Evolutionary conservation across 2,113 vertebrate genomes (phyloP).

Genomic region (Peromyscus leucopus): DNA sequence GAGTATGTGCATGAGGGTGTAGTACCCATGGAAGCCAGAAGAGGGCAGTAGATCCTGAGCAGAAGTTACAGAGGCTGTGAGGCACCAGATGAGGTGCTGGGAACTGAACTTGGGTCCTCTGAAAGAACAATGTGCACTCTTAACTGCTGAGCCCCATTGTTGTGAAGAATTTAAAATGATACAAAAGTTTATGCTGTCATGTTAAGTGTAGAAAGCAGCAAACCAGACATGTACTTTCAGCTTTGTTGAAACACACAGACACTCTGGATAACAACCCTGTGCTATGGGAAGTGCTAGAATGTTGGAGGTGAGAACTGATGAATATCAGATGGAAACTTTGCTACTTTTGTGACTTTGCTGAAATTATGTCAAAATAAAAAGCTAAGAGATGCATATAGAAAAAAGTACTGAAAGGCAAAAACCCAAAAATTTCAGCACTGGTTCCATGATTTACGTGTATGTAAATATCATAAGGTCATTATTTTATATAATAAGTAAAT

Average conservation of each 20-base stretch:
- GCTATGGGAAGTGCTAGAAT: not conserved
- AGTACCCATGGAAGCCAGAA: not conserved
- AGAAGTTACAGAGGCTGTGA: not conserved
- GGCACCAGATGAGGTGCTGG: not conserved
- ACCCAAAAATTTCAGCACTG: not conserved
- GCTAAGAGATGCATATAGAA: not conserved
- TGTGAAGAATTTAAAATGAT: slow-evolving; percentile 30
- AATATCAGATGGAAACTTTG: not conserved
- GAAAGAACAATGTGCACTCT: too few relatives aligned
- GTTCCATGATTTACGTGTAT: not conserved
- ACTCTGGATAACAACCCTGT: not conserved
- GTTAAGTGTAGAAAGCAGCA: not conserved
- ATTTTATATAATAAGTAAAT: not conserved
- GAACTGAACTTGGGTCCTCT: too few relatives aligned
- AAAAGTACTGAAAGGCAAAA: not conserved
- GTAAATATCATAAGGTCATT: not conserved
- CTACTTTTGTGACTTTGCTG: slow-evolving; percentile 17
- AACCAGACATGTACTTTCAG: not conserved
- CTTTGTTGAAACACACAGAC: not conserved
- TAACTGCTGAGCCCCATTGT: not conserved
- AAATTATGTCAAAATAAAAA: slow-evolving; percentile 62
- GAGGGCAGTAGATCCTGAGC: too few relatives aligned
- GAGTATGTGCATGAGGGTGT: not conserved
- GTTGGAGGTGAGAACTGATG: not conserved
- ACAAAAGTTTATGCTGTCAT: not conserved